A percentile compares a stretch with the other conserved stretches of the same genome.
These are phyloP conservation scores for Xestia xanthographa DNA, from an alignment of 2,888 invertebrate genomes.

Conservation along the genomic window DNA sequence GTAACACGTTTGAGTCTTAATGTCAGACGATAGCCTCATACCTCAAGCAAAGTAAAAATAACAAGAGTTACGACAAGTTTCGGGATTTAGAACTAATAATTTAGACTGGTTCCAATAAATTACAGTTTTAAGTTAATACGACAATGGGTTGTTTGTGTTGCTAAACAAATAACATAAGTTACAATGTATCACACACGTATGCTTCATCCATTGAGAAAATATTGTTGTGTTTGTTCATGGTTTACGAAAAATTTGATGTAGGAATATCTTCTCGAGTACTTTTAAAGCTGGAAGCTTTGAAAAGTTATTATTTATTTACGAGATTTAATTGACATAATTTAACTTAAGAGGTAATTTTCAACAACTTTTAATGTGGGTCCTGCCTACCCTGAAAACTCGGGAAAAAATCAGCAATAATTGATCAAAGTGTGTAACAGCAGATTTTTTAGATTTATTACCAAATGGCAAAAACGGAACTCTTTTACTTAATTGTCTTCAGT, in stretches of 20 bases:
- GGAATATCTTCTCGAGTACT: background rate
- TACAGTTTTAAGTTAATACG: constrained; percentile 29
- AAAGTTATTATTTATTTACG: background rate
- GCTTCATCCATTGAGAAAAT: constrained; percentile 26
- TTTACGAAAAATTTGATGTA: background rate
- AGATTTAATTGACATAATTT: background rate
- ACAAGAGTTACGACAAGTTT: constrained; percentile 18
- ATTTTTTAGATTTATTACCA: background rate
- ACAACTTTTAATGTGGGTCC: background rate
- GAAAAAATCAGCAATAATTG: background rate
- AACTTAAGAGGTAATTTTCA: background rate
- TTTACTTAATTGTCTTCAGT: background rate
- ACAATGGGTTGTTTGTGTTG: constrained; percentile 32
- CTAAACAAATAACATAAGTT: constrained; percentile 35
- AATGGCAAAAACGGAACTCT: background rate
- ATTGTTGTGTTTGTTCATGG: constrained; percentile 5
- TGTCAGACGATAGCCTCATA: background rate
- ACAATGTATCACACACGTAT: constrained; percentile 20
- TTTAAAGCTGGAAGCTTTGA: background rate
- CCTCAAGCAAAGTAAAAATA: constrained; percentile 5
- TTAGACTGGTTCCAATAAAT: constrained; percentile 36
- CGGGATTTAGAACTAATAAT: constrained; percentile 32
- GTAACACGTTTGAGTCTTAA: background rate
- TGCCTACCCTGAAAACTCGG: background rate
- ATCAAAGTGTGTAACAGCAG: background rate